Evolutionary conservation across 2,113 vertebrate genomes (phyloP).

Genomic region (Thalassoma bifasciatum): DNA sequence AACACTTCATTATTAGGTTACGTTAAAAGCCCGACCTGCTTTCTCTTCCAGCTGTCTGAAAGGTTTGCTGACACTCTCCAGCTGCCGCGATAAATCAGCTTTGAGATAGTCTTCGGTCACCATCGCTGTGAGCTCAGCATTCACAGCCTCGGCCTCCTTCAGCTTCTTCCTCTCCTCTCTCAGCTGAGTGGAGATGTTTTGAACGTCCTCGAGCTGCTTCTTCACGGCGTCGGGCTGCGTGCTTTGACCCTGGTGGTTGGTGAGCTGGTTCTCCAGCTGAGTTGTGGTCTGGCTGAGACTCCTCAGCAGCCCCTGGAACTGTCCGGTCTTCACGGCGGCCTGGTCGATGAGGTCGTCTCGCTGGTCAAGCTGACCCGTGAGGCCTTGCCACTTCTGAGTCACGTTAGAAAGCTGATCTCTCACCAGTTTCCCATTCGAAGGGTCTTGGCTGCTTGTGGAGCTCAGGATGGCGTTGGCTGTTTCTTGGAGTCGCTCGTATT

Average conservation of each 20-base stretch:
- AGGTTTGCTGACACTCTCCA: slow-evolving; percentile 90
- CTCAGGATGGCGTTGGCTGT: slow-evolving; percentile 87
- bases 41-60: slow-evolving; percentile 93
- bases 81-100: slow-evolving; percentile 90
- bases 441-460: slow-evolving; percentile 84
- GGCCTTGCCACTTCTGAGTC: slow-evolving; percentile 90
- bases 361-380: slow-evolving; percentile 89
- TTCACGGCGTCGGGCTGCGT: slow-evolving; percentile 89
- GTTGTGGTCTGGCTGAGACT: slow-evolving; percentile 83
- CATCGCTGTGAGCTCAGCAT: slow-evolving; percentile 87
- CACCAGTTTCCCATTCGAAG: slow-evolving; percentile 83
- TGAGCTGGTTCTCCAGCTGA: slow-evolving; percentile 87
- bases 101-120: slow-evolving; percentile 95
- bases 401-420: slow-evolving; percentile 86
- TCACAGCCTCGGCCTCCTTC: slow-evolving; percentile 86
- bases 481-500: slow-evolving; percentile 90
- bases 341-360: slow-evolving; percentile 90
- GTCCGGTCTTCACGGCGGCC: slow-evolving; percentile 88
- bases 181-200: slow-evolving; percentile 86
- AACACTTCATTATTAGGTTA: slow-evolving; percentile 19
- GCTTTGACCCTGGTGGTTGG: slow-evolving; percentile 84
- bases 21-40: slow-evolving; percentile 87
- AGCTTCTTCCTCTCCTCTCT: slow-evolving; percentile 88
- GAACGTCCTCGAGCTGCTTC: slow-evolving; percentile 89
- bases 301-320: slow-evolving; percentile 89